Evolutionary conservation across 2,797 vertebrate genomes (phyloP).

Genomic region (Saxicola maurus): DNA sequence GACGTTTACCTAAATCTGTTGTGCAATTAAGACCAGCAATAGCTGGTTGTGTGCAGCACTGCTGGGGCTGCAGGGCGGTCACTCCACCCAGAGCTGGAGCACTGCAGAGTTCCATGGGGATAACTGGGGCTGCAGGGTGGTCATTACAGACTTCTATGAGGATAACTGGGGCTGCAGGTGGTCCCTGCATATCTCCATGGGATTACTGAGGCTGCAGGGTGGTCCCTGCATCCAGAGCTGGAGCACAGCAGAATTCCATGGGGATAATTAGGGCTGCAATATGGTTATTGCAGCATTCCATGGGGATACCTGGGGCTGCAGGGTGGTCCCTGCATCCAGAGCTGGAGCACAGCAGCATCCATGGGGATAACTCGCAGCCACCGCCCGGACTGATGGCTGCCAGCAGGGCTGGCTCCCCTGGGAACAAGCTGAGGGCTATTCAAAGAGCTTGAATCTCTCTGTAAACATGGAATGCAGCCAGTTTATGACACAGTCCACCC

Average conservation of each 20-base stretch:
- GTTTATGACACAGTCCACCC: neutral
- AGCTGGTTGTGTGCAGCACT: rapidly evolving
- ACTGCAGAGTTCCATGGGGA: neutral
- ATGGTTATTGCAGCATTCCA: too few species aligned
- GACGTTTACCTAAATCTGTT: neutral
- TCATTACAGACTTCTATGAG: too few species aligned
- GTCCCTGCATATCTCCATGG: too few species aligned
- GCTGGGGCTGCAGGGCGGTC: neutral
- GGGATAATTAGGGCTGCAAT: too few species aligned
- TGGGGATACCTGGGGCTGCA: too few species aligned
- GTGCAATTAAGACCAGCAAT: neutral
- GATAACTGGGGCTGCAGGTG: too few species aligned
- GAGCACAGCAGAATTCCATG: too few species aligned
- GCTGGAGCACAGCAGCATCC: neutral
- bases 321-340: rapidly evolving
- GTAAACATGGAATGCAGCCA: neutral
- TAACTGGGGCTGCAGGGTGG: neutral
- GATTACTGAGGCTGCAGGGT: too few species aligned
- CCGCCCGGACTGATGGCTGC: rapidly evolving
- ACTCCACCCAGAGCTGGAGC: rapidly evolving
- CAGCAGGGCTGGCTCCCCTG: rapidly evolving
- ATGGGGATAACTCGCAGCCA: neutral
- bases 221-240: too few species aligned
- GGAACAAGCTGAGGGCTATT: neutral
- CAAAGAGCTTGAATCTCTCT: neutral